Conservation (phyloP, 2,888 invertebrate species). For the Electrophaes corylata region DNA sequence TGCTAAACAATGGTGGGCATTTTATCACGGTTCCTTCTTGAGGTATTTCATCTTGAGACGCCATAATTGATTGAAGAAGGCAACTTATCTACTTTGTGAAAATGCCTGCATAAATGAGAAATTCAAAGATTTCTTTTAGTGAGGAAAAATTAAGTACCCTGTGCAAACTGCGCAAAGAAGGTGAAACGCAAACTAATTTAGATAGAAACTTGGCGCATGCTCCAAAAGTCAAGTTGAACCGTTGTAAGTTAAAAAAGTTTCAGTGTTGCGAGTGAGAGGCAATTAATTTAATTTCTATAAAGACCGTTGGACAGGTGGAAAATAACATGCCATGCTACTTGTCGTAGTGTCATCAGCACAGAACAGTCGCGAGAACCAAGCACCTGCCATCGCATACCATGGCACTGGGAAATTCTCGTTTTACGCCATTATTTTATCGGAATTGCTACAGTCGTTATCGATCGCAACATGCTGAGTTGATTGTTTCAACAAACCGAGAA, state of each 20-base stretch:
- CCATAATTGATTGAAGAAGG: not conserved
- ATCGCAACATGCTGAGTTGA: slow-evolving; percentile 19
- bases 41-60: not conserved
- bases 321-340: slow-evolving; percentile 67
- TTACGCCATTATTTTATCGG: slow-evolving; percentile 43
- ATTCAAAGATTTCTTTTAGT: slow-evolving; percentile 6
- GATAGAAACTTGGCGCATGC: slow-evolving; percentile 11
- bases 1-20: not conserved
- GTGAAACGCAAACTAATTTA: slow-evolving; percentile 21
- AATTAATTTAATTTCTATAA: slow-evolving; percentile 39
- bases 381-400: slow-evolving; percentile 66
- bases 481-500: slow-evolving; percentile 20
- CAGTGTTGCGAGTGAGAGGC: slow-evolving; percentile 6
- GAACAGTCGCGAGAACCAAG: slow-evolving; percentile 60
- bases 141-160: slow-evolving; percentile 6
- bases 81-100: slow-evolving; percentile 1
- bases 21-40: not conserved
- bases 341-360: slow-evolving; percentile 33
- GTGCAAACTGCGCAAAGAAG: slow-evolving; percentile 4
- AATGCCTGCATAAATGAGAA: slow-evolving; percentile 4
- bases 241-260: slow-evolving; percentile 2
- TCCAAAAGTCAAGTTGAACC: not conserved
- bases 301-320: slow-evolving; percentile 61
- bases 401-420: slow-evolving; percentile 46
- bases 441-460: slow-evolving; percentile 34